A percentile compares a stretch with the other conserved stretches of the same genome.
Conservation (phyloP, 2,888 invertebrate species). For the Argynnis bischoffii region DNA sequence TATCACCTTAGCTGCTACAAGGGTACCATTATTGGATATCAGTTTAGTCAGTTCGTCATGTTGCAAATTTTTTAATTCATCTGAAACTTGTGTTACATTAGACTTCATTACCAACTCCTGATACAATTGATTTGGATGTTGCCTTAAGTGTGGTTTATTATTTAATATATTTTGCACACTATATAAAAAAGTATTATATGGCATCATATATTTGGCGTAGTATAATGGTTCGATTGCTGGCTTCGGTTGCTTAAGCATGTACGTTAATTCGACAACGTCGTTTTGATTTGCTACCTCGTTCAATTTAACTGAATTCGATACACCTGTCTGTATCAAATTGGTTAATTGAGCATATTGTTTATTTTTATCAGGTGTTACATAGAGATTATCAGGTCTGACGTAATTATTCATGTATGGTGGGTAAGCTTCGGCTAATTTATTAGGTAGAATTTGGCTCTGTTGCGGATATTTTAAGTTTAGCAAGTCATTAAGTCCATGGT, state of each 20-base stretch:
- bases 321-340: slow-evolving; percentile 45
- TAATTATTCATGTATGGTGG: slow-evolving; percentile 1
- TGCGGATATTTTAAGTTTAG: background rate
- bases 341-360: slow-evolving; percentile 37
- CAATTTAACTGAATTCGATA: slow-evolving; percentile 53
- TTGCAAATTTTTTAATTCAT: slow-evolving; percentile 49
- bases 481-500: background rate
- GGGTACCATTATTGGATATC: slow-evolving; percentile 51
- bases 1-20: slow-evolving; percentile 57
- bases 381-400: slow-evolving; percentile 14
- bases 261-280: slow-evolving; percentile 61
- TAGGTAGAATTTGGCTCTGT: background rate
- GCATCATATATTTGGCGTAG: slow-evolving; percentile 63
- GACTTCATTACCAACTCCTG: slow-evolving; percentile 47
- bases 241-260: slow-evolving; percentile 54
- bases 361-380: slow-evolving; percentile 28
- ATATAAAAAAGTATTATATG: slow-evolving; percentile 52
- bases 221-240: slow-evolving; percentile 57
- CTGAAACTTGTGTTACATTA: slow-evolving; percentile 45
- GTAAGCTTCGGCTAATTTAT: background rate
- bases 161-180: slow-evolving; percentile 47
- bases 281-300: slow-evolving; percentile 43
- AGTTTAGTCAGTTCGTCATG: slow-evolving; percentile 53
- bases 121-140: slow-evolving; percentile 50
- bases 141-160: slow-evolving; percentile 48